Evolutionary conservation across 2,888 invertebrate species (phyloP), one percentile per base, ranked within the genome.

Genomic region (Arge pagana): DNA sequence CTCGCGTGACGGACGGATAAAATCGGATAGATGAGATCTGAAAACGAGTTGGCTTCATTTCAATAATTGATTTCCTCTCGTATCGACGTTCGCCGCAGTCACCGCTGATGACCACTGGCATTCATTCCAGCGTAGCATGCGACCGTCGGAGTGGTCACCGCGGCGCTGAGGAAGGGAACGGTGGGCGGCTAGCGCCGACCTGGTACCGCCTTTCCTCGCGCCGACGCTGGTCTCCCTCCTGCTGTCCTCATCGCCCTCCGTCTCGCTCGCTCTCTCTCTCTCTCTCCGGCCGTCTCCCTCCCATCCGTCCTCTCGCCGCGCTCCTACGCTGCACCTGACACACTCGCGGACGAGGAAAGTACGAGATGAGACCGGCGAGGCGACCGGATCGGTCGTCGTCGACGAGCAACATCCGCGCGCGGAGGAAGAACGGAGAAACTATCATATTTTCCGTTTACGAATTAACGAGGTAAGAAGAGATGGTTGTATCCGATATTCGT

Each of bases 301-400:
- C 53, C 36, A 55, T 45, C 53, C 39, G 39, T 50, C 57, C 60
- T 55, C 58, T 56, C 56, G 52, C 55, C 62, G 58, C 59, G 68
- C 72, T 71, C 73, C 71, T 72, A 73, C 72, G 69, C 72, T 70
- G 64, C 73, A 72, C 72, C 72, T 72, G 72, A 70, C 71, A 67
- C 66, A 65, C 58, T 61, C 60, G 26, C 15, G 7, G 24, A 3
- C 28, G n/a, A n/a, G n/a, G n/a, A n/a, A n/a, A n/a, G n/a, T n/a
- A n/a, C n/a, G n/a, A n/a, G n/a, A n/a, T n/a, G n/a, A n/a, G n/a
- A n/a, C n/a, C n/a, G n/a, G n/a, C n/a, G n/a, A n/a, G n/a, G n/a
- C n/a, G n/a, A n/a, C n/a, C n/a, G n/a, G n/a, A n/a, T n/a, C n/a
- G n/a, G n/a, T n/a, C n/a, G n/a, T n/a, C n/a, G n/a, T n/a, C n/a